phyloP scores from a whole-genome alignment of 1,140 invertebrate genomes.

The Tetranychus cinnabarinus region DNA sequence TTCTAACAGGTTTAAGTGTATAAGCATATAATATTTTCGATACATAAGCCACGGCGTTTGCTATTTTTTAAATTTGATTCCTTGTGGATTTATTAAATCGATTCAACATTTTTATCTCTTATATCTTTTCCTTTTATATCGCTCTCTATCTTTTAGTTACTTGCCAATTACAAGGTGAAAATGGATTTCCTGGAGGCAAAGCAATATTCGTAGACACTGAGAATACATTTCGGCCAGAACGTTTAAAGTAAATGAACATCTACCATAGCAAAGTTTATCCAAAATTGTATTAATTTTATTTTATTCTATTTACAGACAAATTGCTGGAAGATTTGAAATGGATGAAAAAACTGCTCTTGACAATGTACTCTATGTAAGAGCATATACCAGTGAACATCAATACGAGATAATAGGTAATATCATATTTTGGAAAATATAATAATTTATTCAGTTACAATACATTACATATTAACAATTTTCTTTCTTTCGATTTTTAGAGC shows the following conservation, averaged over 20 bases:
- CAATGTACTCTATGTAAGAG: conserved; percentile 52
- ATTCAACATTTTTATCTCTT: no score
- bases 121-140: no score
- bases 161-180: background rate
- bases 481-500: conserved; percentile 19
- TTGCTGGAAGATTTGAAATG: conserved; percentile 49
- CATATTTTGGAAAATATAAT: background rate
- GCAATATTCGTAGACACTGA: conserved; percentile 96
- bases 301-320: conserved; percentile 19
- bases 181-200: conserved; percentile 50
- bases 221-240: conserved; percentile 77
- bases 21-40: no score
- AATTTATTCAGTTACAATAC: background rate
- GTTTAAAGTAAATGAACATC: conserved; percentile 25
- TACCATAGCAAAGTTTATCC: background rate
- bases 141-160: conserved; percentile 17
- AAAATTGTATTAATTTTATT: background rate
- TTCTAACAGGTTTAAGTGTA: no score
- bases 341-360: conserved; percentile 46
- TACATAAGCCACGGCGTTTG: no score
- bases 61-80: no score
- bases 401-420: conserved; percentile 35
- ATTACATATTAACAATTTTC: background rate
- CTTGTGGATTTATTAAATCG: no score
- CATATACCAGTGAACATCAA: conserved; percentile 58